Percentiles rank a stretch among this genome's conserved stretches.
Conservation (phyloP, 2,888 invertebrate species). For the Calameuta idolon region DNA sequence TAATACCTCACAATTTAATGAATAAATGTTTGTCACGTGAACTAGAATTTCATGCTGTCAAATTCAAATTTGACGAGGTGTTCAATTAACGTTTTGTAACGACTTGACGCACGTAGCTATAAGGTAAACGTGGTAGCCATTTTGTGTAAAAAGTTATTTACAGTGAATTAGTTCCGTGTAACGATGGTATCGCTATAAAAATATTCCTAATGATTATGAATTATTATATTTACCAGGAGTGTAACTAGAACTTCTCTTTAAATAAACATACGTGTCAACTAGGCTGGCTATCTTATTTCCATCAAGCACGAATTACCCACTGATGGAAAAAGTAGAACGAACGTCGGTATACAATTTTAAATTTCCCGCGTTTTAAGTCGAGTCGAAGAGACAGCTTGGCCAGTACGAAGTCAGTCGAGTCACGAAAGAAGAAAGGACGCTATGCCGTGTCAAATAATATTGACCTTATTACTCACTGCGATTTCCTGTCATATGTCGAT, state of each 20-base stretch:
- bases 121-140: background rate
- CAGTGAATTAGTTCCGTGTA: background rate
- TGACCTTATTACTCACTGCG: background rate
- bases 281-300: background rate
- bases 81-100: too few relatives aligned
- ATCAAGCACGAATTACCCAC: background rate
- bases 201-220: background rate
- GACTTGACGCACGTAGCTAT: background rate
- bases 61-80: too few relatives aligned
- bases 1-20: accelerated
- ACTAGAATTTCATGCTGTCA: background rate
- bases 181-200: background rate
- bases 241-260: background rate
- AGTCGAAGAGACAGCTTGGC: background rate
- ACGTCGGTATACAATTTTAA: background rate
- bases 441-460: background rate
- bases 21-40: too few relatives aligned
- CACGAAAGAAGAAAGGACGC: background rate
- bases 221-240: background rate
- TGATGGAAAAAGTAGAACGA: background rate
- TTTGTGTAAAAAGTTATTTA: background rate
- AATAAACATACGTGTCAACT: background rate
- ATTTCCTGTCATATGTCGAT: background rate
- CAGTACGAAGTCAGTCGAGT: background rate
- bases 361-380: background rate